Conservation (phyloP, 2,888 invertebrate genomes). For the Rhaphigaster nebulosa region DNA sequence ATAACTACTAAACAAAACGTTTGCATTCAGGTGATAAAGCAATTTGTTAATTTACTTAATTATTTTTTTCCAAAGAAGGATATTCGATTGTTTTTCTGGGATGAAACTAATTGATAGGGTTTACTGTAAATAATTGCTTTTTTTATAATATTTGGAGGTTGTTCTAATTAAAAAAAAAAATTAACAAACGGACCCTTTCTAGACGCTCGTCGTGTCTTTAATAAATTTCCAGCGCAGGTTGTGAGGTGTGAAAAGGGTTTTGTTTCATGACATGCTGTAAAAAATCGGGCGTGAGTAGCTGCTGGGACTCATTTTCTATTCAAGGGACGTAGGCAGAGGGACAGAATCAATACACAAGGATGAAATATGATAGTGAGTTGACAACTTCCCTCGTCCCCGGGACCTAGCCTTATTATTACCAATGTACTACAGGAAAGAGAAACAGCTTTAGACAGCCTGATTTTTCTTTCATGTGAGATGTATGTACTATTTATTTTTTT, state of each 20-base stretch:
- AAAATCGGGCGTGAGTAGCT: background rate
- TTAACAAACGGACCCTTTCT: no score
- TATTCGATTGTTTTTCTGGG: no score
- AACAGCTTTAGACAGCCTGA: background rate
- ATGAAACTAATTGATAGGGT: no score
- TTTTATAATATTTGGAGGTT: no score
- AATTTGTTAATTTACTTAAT: no score
- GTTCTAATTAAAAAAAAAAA: background rate
- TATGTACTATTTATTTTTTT: background rate
- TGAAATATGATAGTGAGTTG: constrained; percentile 44
- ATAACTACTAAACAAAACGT: no score
- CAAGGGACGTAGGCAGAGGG: background rate
- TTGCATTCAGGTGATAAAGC: no score
- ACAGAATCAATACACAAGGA: constrained; percentile 48
- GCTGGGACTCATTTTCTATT: background rate
- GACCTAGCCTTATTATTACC: background rate
- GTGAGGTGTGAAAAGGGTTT: constrained; percentile 13
- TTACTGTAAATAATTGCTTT: background rate
- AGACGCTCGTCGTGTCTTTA: background rate
- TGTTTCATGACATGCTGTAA: constrained; percentile 17
- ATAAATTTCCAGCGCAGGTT: background rate
- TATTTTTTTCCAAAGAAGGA: no score
- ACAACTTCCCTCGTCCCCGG: background rate
- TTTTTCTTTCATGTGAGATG: background rate
- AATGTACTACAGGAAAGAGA: background rate